These are phyloP conservation scores for Mesorhabditis spiculigera DNA, from an alignment of 2,888 invertebrate species.

Conservation along the genomic window DNA sequence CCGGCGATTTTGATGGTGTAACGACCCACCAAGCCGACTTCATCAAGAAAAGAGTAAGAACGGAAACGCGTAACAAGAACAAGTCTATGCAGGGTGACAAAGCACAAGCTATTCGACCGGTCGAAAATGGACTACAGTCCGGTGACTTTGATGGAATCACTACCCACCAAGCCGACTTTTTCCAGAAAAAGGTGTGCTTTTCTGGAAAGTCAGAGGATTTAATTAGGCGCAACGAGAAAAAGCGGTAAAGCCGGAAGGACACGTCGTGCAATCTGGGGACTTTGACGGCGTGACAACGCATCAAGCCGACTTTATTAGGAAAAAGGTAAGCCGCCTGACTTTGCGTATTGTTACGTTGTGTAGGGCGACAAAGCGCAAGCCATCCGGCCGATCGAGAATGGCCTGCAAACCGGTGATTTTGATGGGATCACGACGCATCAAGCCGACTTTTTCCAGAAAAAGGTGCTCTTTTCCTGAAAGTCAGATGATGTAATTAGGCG, in stretches of 20 bases:
- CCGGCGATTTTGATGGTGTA: slow-evolving; percentile 11
- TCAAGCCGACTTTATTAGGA: slow-evolving; percentile 16
- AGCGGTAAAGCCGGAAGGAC: neutral
- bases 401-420: slow-evolving; percentile 16
- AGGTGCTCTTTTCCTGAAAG: slow-evolving; percentile 7
- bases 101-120: slow-evolving; percentile 7
- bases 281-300: slow-evolving; percentile 15
- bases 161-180: slow-evolving; percentile 21
- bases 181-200: slow-evolving; percentile 7
- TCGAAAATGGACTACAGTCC: neutral
- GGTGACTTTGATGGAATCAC: slow-evolving; percentile 15
- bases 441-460: slow-evolving; percentile 13
- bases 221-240: slow-evolving; percentile 15
- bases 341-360: too few relatives aligned
- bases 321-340: slow-evolving; percentile 8
- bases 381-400: slow-evolving; percentile 10
- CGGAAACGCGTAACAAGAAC: too few relatives aligned
- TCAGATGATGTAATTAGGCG: slow-evolving; percentile 12
- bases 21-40: slow-evolving; percentile 16
- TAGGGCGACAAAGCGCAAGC: slow-evolving; percentile 12
- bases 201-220: neutral
- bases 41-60: slow-evolving; percentile 10
- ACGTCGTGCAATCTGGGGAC: neutral
- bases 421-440: slow-evolving; percentile 19
- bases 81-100: neutral